Base-by-base conservation (phyloP, 2,888 invertebrate species). In the Dermolepida albohirtum region DNA sequence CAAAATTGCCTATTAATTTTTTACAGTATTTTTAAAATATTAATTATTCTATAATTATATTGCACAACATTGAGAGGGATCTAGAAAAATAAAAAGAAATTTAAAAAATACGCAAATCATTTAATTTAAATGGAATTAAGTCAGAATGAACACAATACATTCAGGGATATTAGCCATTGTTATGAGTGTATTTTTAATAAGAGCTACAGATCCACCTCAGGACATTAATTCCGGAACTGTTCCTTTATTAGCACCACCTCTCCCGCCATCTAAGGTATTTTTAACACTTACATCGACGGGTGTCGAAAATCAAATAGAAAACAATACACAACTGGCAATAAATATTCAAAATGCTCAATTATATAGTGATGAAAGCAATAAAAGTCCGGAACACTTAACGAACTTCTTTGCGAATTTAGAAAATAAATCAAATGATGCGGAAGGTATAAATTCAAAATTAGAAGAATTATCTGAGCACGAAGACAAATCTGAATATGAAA, bases 61-160 rank as follows among this genome's bases (percentile, higher is more conserved):
- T 49, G 1, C 7, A 6, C 16, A 5, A 22, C 5, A 49, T 47
- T n/a, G 47, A 47, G 14, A 22, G 8, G 16, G 11, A 22, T 22
- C 4, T 4, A 22, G 2, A 22, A 22, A 22, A 22, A 22, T 22
- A 22, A 22, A 22, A 22, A 22, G 27, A 34, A 49, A 44, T 14
- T n/a, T 7, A 54, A 7, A 11, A 16, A 40, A 54, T 40, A 47
- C 14, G 14, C n/a, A 16, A 14, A 27, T 40, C 39, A 22, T 41
- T 43, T n/a, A 43, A 54, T 66, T 71, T 77, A 77, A 76, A 77
- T 78, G 78, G 77, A 76, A 77, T 72, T 72, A 62, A 71, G 70
- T 68, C 76, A 81, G 75, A 75, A 83, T 84, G 83, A 83, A 80
- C 78, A 80, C 78, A 74, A 79, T 84, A 78, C 82, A 83, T 72